Evolutionary conservation across 1,140 invertebrate genomes (phyloP).

Genomic region (Caenorhabditis remanei): DNA sequence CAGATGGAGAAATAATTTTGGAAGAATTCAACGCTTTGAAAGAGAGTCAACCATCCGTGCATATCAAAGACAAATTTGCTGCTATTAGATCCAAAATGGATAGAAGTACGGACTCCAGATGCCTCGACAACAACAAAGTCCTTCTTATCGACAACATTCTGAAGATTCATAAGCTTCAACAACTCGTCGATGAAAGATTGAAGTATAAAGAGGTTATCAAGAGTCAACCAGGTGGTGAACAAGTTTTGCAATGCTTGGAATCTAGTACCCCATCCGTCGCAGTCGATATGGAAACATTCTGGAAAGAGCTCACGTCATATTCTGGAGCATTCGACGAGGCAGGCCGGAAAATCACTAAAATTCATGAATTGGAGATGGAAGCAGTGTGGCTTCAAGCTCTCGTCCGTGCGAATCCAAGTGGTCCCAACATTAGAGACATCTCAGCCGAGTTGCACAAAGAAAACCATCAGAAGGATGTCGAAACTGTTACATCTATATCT

Average conservation of each 20-base stretch:
- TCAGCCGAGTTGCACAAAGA: conserved; percentile 4
- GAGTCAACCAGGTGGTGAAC: background rate
- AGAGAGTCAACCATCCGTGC: conserved; percentile 8
- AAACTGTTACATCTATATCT: conserved; percentile 12
- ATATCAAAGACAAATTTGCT: conserved; percentile 17
- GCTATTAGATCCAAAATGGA: conserved; percentile 24
- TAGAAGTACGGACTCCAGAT: background rate
- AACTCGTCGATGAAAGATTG: background rate
- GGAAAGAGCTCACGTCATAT: background rate
- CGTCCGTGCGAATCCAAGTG: conserved; percentile 2
- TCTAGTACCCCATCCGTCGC: background rate
- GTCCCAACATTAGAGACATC: background rate
- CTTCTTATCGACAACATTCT: conserved; percentile 36
- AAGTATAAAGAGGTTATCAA: background rate
- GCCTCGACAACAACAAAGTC: conserved; percentile 7
- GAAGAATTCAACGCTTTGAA: conserved; percentile 32
- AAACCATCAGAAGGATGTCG: conserved; percentile 12
- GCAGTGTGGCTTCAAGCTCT: conserved; percentile 5
- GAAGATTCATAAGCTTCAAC: conserved; percentile 23
- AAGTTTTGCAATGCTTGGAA: conserved; percentile 6
- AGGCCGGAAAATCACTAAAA: conserved; percentile 1
- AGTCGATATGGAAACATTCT: conserved; percentile 7
- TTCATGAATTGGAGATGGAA: conserved; percentile 18
- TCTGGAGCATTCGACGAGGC: conserved; percentile 9
- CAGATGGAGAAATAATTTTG: conserved; percentile 5